Base-by-base conservation (phyloP, 2,113 vertebrate species). In the Anseranas semipalmata region DNA sequence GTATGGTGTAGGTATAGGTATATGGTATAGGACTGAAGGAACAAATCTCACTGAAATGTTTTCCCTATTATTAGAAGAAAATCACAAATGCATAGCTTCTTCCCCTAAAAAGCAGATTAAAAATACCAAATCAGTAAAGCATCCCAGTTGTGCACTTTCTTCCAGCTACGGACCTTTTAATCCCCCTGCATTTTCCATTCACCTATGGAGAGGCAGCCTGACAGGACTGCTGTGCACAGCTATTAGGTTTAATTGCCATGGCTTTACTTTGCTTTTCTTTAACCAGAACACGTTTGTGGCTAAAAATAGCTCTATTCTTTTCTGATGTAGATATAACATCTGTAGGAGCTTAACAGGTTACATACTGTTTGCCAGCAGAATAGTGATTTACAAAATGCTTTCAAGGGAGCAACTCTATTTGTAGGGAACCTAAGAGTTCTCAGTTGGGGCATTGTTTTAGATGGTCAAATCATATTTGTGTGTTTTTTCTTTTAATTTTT, bases 231-330 rank as follows among this genome's bases (percentile, higher is more conserved):
- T 90, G 82, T 87, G 75, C 86, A 53, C 67, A 93, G 95, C 91
- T 94, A 97, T 97, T 96, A 97, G 41, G 56, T 91, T 93, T 97
- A 96, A 98, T 97, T 97, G 87, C 93, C 70, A 30, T 95, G 93
- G 71, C 87, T 98, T 94, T 88, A 63, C 81, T 93, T 95, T 90
- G 76, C 79, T 78, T 93, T 97, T 95, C 94, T 97, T 97, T 95
- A 96, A 89, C 60, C 76, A 87, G 94, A 93, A 88, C 72, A 53
- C 93, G 76, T 94, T 95, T 65, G 67, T 89, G 46, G 46, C 95
- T 98, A 97, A 98, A 98, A 97, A 97, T 97, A 98, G 93, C 78
- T 25, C 78, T 83, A 58, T 97, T 97, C 52, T 89, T 96, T 97
- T 90, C 73, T 91, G 87, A 94, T 91, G 90, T 71, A 95, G 92